Evolutionary conservation across 2,797 vertebrate species (phyloP).

Genomic region (Premnoplex brunnescens): DNA sequence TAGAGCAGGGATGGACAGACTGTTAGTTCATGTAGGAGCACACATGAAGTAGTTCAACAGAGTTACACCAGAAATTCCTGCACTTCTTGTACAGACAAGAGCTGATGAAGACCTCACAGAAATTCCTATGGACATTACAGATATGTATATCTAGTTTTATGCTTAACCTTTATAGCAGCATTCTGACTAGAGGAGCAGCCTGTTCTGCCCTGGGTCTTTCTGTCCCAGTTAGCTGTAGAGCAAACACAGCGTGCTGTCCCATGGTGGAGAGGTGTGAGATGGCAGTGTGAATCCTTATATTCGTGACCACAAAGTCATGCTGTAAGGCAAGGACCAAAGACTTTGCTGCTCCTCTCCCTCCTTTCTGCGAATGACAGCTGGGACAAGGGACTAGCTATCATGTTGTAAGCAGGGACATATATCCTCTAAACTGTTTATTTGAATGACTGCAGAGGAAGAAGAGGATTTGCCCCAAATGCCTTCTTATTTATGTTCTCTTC

Average conservation of each 20-base stretch:
- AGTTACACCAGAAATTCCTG: neutral
- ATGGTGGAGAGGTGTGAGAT: neutral
- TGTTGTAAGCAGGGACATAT: neutral
- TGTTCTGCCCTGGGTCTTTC: neutral
- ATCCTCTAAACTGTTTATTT: constrained; percentile 9
- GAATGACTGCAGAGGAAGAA: constrained; percentile 4
- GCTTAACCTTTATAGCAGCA: neutral
- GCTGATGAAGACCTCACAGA: neutral
- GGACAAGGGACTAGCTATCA: neutral
- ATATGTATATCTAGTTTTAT: neutral
- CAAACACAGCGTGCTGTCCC: fast-evolving
- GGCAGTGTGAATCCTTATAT: fast-evolving
- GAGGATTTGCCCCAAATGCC: constrained; percentile 42
- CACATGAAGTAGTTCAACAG: neutral
- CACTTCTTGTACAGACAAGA: neutral
- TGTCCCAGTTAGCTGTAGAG: neutral
- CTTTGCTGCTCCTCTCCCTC: neutral
- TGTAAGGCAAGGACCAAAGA: neutral
- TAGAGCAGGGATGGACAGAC: neutral
- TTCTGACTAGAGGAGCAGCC: neutral
- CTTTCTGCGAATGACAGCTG: neutral
- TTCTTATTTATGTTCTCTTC: constrained; percentile 47
- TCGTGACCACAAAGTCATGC: neutral
- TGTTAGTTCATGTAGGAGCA: neutral
- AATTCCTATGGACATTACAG: fast-evolving